Evolutionary conservation across 2,797 vertebrate genomes (phyloP).

Genomic region (Sebastes cheni): DNA sequence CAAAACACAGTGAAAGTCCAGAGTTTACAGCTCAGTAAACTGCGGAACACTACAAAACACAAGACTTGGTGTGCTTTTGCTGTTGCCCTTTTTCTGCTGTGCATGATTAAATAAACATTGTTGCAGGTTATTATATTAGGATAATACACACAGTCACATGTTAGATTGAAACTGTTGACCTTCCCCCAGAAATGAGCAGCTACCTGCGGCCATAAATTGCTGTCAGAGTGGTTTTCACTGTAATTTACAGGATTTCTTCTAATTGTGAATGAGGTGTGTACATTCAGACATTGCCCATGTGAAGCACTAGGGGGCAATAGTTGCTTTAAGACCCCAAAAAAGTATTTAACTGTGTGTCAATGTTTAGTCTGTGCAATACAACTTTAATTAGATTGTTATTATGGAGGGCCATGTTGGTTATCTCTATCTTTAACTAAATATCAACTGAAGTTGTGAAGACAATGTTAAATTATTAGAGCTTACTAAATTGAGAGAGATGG

Average conservation of each 20-base stretch:
- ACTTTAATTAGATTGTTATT: not conserved
- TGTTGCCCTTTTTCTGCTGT: not conserved
- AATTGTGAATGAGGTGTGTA: not conserved
- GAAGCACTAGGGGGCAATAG: slow-evolving; percentile 64
- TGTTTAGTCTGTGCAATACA: not conserved
- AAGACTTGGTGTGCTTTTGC: not conserved
- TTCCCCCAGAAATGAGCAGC: not conserved
- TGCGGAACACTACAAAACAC: not conserved
- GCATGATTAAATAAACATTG: not conserved
- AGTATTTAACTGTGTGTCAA: not conserved
- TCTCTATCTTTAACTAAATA: not conserved
- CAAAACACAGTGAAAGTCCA: not conserved
- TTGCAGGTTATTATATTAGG: not conserved
- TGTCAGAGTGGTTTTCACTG: not conserved
- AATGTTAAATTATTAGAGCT: not conserved
- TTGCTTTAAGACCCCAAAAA: not conserved
- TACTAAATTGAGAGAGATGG: not conserved
- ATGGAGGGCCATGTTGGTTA: not conserved
- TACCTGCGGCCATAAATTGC: not conserved
- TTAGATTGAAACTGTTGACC: not conserved
- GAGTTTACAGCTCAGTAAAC: not conserved
- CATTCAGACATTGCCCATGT: slow-evolving; percentile 9
- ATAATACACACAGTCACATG: not conserved
- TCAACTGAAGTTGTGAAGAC: not conserved
- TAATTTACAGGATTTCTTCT: not conserved